Base-by-base conservation (phyloP, 2,113 vertebrate genomes). In the Malaclemys terrapin region DNA sequence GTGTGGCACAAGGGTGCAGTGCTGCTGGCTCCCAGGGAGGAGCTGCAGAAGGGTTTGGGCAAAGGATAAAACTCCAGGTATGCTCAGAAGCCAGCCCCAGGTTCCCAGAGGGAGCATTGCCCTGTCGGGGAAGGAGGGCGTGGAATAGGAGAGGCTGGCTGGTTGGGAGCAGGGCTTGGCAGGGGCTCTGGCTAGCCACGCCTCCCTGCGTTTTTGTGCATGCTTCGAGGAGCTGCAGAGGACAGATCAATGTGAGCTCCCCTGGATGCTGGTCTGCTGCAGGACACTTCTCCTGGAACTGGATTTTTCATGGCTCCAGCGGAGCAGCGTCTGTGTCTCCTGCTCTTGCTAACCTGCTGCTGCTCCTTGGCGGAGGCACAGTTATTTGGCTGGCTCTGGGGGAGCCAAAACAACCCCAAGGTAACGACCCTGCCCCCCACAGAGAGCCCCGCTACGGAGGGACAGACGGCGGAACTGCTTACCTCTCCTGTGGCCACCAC, bases 331-430 rank as follows among this genome's bases (percentile, higher is more conserved):
- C n/a, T 97, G 92, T 91, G 95, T 50, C 84, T 98, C 96, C 95
- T 98, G 90, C 84, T 98, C 35, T 50, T 98, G 88, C 91, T 99
- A 89, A 84, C 98, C 81, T 95, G 95, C 92, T 98, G 91, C 90
- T 95, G 98, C 56, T 96, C 92, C 91, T 84, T 69, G 59, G 97
- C 98, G 0, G 49, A 98, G 47, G 96, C 96, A 0, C 94, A 97
- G 59, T 97, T 98, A 96, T 91, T 89, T 29, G 31, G 45, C 29
- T 96, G 97, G 98, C 22, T 96, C 96, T 98, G 95, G 98, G 89
- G 97, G 87, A 56, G 57, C 80, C 85, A 29, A 0, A 85, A 96
- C 56, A 86, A 1, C 11, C 56, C 27, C 50, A 7, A 47, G 0
- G 65, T 79, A 65, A 92, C 49, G 24, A 57, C 97, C 3, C 69